A percentile compares a stretch with the other conserved stretches of the same genome.
phyloP scores from a whole-genome alignment of 2,888 invertebrate species.

The Amiota communis region DNA sequence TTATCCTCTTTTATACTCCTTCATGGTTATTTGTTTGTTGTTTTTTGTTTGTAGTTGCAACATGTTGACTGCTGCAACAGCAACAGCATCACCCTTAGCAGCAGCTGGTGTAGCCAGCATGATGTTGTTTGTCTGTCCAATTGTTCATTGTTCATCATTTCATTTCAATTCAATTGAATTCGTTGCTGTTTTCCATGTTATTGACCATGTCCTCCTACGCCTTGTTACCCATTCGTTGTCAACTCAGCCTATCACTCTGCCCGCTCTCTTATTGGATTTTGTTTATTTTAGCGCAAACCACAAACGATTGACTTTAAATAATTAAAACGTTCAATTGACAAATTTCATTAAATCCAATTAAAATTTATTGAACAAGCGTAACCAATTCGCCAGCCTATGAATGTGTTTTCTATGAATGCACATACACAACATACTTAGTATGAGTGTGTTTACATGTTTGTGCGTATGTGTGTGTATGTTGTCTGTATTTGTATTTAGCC shows the following conservation, averaged over 20 bases:
- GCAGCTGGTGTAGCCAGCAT: too few relatives aligned
- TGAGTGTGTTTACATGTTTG: not conserved
- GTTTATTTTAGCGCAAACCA: constrained; percentile 38
- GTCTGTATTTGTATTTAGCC: constrained; percentile 5
- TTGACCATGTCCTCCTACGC: not conserved
- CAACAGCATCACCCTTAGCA: not conserved
- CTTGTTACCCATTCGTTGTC: not conserved
- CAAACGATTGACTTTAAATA: constrained; percentile 68
- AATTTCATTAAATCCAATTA: constrained; percentile 68
- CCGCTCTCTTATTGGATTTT: constrained; percentile 3
- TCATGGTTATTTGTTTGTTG: not conserved
- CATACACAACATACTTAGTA: not conserved
- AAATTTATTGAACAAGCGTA: constrained; percentile 50
- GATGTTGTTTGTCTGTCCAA: not conserved
- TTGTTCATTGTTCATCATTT: constrained; percentile 18
- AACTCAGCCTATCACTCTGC: not conserved
- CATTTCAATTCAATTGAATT: constrained; percentile 6
- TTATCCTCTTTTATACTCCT: too few relatives aligned
- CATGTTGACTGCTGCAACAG: constrained; percentile 9
- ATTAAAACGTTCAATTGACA: constrained; percentile 68
- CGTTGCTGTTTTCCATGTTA: constrained; percentile 15
- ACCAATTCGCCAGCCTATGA: not conserved
- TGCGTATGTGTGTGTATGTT: not conserved
- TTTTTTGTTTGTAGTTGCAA: constrained; percentile 23
- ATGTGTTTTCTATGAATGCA: not conserved